Evolutionary conservation across 2,113 vertebrate genomes (phyloP), one percentile per base, ranked within the genome.

Genomic region (Machaerirhynchus nigripectus): DNA sequence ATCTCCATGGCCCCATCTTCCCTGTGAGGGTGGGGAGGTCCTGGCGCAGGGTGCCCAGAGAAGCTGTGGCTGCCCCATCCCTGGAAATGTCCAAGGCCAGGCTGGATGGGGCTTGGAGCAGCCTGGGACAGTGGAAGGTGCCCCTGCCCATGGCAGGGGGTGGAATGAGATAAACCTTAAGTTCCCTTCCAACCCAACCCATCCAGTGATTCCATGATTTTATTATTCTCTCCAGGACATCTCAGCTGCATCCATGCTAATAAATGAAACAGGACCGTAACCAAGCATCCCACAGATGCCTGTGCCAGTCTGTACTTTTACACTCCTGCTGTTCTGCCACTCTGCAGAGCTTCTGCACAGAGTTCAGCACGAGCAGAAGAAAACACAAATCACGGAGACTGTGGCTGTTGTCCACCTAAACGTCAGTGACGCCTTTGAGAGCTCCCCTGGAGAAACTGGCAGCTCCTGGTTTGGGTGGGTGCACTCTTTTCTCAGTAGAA

Each of bases 91-190:
- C 30, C 61, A 26, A 82, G 6, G 13, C 15, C 39, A 24, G 10
- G 37, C 0, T 60, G 55, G 39, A 15, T 0, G 0, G 22, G 28
- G 35, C 7, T 67, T 52, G 33, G 39, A 39, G 8, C 0, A 21
- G 1, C 16, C 23, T 53, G 47, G n/a, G 12, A 8, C 1, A 10
- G 53, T n/a, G 30, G 39, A 21, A 60, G 7, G 9, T 61, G 21
- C 59, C 55, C 30, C n/a, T 68, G 28, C 30, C 19, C 10, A 14
- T 15, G 28, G 8, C 12, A 37, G 5, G 15, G 52, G 13, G 6
- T 60, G 27, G 65, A 30, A 55, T 11, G 24, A 53, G n/a, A 27
- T 42, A 12, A 69, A 6, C 8, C 31, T 61, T 42, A 8, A 49
- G 26, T 3, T 69, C 47, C 30, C 10, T 61, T 83, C 55, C 47